These are phyloP conservation scores for Hydrolagus colliei DNA, from an alignment of 2,797 vertebrate species.

Conservation along the genomic window DNA sequence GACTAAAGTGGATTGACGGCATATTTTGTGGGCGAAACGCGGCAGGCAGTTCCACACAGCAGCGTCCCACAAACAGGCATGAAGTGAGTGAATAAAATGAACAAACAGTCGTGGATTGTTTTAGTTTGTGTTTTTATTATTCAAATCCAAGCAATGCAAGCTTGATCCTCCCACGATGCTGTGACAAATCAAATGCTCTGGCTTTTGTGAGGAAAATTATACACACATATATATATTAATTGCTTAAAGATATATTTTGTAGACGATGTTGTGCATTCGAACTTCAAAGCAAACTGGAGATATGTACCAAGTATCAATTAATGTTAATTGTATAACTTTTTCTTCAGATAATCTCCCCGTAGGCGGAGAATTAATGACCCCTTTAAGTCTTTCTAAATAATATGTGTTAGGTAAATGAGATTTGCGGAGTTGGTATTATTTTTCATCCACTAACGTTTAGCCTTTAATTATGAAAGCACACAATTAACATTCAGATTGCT, in stretches of 20 bases:
- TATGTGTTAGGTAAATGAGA: not conserved
- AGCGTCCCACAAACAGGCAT: too few relatives aligned
- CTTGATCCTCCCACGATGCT: not conserved
- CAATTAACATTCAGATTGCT: not conserved
- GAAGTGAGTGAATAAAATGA: too few relatives aligned
- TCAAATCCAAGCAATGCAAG: not conserved
- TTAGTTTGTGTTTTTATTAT: not conserved
- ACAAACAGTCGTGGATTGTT: too few relatives aligned
- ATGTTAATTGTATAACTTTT: not conserved
- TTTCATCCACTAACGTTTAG: not conserved
- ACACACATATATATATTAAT: too few relatives aligned
- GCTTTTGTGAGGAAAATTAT: not conserved
- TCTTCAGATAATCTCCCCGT: constrained; percentile 4
- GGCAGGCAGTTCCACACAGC: too few relatives aligned
- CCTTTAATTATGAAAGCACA: not conserved
- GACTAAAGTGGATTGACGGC: too few relatives aligned
- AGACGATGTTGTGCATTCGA: not conserved
- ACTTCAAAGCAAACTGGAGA: not conserved
- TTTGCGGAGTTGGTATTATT: not conserved
- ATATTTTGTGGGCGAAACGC: too few relatives aligned
- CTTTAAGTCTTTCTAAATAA: constrained; percentile 9
- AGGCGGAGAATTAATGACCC: not conserved
- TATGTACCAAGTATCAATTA: not conserved
- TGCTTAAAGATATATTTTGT: not conserved
- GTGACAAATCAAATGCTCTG: not conserved